Base-by-base conservation (phyloP, 2,797 vertebrate species). In the Cynodonichthys magdalenae region DNA sequence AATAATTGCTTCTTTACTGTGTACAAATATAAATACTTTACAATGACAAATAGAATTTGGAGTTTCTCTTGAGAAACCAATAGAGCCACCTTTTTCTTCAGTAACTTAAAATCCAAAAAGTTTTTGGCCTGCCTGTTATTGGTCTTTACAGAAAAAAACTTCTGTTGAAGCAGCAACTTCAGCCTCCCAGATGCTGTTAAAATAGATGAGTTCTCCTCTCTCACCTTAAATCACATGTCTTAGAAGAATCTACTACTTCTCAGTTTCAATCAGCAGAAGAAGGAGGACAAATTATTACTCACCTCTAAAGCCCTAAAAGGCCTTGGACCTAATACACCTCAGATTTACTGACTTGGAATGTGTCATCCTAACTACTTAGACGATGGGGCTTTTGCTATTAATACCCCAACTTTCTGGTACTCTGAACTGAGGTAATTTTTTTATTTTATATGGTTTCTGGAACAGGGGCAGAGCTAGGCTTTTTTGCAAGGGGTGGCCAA, bases 201-300 rank as follows among this genome's bases (percentile, higher is more conserved):
- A 15, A 44, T 4, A 54, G 6, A 15, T 51, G 34, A 28, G 17
- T 12, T 41, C 9, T 12, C 14, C 24, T 60, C 20, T 15, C 18
- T n/a, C 34, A 14, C 19, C 15, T n/a, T n/a, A 50, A 28, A 39
- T 39, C 58, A 41, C 11, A 27, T 27, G 34, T 41, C 36, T 60
- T 11, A 24, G 14, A 60, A 52, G 52, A 47, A 15, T 15, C 17
- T n/a, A 18, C 17, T 54, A 27, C 15, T 48, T 18, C 11, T 47
- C 12, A 62, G 39, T 31, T 27, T 60, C 24, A 60, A 48, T 52
- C 27, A 53, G 60, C 10, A 34, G 18, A 53, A 7, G 28, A 45
- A 53, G 18, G 28, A 18, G 19, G 41, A 42, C 41, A 63, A 53
- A 39, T 53, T 41, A 24, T 63, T 53, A 53, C 41, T 63, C 29